Evolutionary conservation across 2,113 vertebrate species (phyloP).

Genomic region (Baryphthengus martii): DNA sequence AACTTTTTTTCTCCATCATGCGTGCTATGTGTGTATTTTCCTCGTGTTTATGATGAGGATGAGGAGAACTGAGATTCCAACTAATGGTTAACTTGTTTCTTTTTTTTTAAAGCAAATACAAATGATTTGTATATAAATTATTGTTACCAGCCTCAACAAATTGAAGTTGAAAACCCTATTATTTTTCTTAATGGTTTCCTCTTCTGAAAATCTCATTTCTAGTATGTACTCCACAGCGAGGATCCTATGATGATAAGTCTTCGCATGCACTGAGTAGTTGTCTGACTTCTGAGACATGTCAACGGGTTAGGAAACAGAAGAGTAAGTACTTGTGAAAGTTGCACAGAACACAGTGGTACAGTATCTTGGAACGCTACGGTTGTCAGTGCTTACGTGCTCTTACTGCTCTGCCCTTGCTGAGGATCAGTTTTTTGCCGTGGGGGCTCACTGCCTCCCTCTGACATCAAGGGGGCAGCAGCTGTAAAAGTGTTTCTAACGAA

Average conservation of each 20-base stretch:
- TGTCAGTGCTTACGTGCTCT: not conserved
- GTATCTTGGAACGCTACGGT: rapidly evolving
- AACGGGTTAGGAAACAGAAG: slow-evolving; percentile 72
- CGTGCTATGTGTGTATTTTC: rapidly evolving
- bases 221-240: slow-evolving; percentile 79
- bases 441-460: rapidly evolving
- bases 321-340: slow-evolving; percentile 61
- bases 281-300: slow-evolving; percentile 79
- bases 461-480: not conserved
- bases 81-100: not conserved
- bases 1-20: rapidly evolving
- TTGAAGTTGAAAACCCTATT: rapidly evolving
- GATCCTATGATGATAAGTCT: slow-evolving; percentile 75
- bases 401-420: not conserved
- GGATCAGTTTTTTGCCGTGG: not conserved
- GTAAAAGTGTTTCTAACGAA: not conserved
- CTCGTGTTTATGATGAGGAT: not conserved
- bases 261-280: slow-evolving; percentile 72
- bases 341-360: rapidly evolving
- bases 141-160: rapidly evolving
- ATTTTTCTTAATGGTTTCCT: not conserved
- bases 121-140: no score
- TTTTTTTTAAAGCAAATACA: not conserved
- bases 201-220: not conserved
- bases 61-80: not conserved